These are phyloP conservation scores for Drosophila eohydei DNA, from an alignment of 2,888 invertebrate species.

Conservation along the genomic window DNA sequence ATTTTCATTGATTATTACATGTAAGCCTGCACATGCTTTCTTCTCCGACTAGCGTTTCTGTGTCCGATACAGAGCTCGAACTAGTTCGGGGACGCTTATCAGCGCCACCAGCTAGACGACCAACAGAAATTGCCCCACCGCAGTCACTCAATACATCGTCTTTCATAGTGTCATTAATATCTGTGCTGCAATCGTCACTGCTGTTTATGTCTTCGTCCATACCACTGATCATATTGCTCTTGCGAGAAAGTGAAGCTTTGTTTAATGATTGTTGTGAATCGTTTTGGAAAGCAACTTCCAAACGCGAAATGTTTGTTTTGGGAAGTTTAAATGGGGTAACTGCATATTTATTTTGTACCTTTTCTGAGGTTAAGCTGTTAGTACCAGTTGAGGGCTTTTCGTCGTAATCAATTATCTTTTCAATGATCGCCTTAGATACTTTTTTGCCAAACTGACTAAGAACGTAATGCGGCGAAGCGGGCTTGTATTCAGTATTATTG, in stretches of 20 bases:
- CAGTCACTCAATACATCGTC: conserved; percentile 21
- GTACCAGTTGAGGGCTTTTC: conserved; percentile 33
- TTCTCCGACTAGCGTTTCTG: conserved; percentile 62
- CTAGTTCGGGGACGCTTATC: conserved; percentile 32
- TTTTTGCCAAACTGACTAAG: conserved; percentile 72
- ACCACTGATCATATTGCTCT: conserved; percentile 21
- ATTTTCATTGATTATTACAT: conserved; percentile 41
- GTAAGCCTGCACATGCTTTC: conserved; percentile 28
- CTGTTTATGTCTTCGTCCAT: conserved; percentile 25
- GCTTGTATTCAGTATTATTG: conserved; percentile 72
- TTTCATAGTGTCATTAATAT: not conserved
- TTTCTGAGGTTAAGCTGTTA: conserved; percentile 25
- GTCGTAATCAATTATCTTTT: conserved; percentile 52
- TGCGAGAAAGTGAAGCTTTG: conserved; percentile 1
- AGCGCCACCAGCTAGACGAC: conserved; percentile 61
- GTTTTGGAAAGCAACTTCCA: conserved; percentile 57
- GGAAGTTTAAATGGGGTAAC: conserved; percentile 66
- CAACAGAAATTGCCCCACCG: not conserved
- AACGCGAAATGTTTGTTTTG: conserved; percentile 57
- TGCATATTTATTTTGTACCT: conserved; percentile 65
- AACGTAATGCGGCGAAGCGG: conserved; percentile 73
- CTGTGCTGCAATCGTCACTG: conserved; percentile 11
- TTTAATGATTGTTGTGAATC: conserved; percentile 1
- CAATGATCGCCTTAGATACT: conserved; percentile 54
- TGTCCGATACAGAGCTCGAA: conserved; percentile 58